Evolutionary conservation across 2,888 invertebrate genomes (phyloP).

Genomic region (Lithosia quadra): DNA sequence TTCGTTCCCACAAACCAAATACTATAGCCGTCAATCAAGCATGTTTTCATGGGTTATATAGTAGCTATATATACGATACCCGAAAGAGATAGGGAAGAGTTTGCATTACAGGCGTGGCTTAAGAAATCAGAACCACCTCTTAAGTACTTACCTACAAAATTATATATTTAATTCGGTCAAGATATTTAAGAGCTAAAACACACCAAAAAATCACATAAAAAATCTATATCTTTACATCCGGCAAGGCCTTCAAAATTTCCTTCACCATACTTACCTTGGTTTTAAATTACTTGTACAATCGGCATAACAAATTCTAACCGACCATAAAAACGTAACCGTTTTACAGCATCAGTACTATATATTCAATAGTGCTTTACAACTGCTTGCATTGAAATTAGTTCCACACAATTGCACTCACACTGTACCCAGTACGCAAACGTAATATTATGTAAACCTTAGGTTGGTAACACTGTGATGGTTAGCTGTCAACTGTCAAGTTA

Average conservation of each 20-base stretch:
- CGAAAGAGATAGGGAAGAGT: no score
- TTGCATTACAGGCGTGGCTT: no score
- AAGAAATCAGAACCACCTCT: no score
- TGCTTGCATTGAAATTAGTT: slow-evolving; percentile 12
- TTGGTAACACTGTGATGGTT: not conserved
- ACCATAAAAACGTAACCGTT: not conserved
- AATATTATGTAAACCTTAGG: slow-evolving; percentile 12
- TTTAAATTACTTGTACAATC: slow-evolving; percentile 2
- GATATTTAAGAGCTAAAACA: not conserved
- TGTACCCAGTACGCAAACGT: not conserved
- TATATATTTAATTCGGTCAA: not conserved
- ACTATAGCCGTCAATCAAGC: no score
- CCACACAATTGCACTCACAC: slow-evolving; percentile 9
- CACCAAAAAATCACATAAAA: not conserved
- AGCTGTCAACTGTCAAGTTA: not conserved
- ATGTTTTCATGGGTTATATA: no score
- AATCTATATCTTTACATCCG: not conserved
- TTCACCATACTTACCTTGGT: not conserved
- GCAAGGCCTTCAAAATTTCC: not conserved
- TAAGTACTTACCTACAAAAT: no score
- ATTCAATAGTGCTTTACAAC: slow-evolving; percentile 3
- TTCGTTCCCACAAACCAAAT: no score
- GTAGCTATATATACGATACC: no score
- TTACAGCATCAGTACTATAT: not conserved
- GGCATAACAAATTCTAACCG: not conserved